Evolutionary conservation across 2,113 vertebrate genomes (phyloP), one percentile per base, ranked within the genome.

Genomic region (Theropithecus gelada): DNA sequence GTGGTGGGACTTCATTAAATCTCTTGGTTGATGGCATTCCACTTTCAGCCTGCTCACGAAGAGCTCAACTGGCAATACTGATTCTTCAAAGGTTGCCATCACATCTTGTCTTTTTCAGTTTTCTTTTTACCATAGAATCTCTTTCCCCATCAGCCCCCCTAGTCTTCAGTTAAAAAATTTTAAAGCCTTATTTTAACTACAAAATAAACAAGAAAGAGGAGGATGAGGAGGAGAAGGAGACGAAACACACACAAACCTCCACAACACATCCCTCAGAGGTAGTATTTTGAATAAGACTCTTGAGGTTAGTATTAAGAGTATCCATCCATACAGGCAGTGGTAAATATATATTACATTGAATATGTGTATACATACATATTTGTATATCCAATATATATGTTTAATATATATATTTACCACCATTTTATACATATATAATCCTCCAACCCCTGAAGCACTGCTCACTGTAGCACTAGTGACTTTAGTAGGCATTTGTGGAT

Each of bases 41-140:
- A 94, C 72, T 89, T 85, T 64, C 48, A 61, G 87, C 7, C 48
- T 13, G 25, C 66, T 82, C 73, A 91, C 57, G 82, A 91, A 93
- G 90, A 55, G 59, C 75, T 75, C 81, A 25, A 38, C 14, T 84
- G 68, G 66, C 52, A 89, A 50, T 8, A 55, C 3, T 30, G 68
- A 95, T n/a, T 84, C 57, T 86, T 96, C 76, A 48, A 88, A 96
- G 88, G 43, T 91, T 94, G 93, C 68, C 8, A 6, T 84, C 35
- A 55, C 32, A 72, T 64, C 84, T 0, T 80, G 68, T 50, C 25
- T 89, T 88, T 73, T 75, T 9, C 6, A 22, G 27, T 52, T 82
- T 96, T 82, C 43, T 72, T 90, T 87, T 57, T 38, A 93, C 0
- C 17, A 20, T 50, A 9, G 75, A 68, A 89, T 66, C 23, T 82